Evolutionary conservation across 2,113 vertebrate genomes (phyloP).

Genomic region (Podocnemis expansa): DNA sequence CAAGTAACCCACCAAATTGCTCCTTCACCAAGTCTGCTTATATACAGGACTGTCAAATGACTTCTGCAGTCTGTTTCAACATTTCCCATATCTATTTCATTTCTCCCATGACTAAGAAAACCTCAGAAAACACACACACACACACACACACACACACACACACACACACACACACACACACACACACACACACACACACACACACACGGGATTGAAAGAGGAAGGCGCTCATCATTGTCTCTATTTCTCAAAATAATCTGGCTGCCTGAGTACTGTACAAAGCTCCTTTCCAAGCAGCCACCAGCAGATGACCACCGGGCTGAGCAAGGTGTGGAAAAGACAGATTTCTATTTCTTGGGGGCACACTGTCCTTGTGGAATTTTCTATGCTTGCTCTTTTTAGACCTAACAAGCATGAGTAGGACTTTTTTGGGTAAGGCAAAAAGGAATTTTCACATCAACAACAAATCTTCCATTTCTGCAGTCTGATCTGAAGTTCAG

Average conservation of each 20-base stretch:
- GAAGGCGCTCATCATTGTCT: neutral
- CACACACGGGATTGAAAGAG: neutral
- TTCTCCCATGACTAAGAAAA: neutral
- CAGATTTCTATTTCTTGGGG: neutral
- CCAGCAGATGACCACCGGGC: neutral
- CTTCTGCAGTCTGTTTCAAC: neutral
- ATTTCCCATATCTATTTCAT: neutral
- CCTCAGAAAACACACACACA: neutral
- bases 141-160: too few relatives aligned
- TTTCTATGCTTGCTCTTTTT: neutral
- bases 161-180: too few relatives aligned
- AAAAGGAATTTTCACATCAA: neutral
- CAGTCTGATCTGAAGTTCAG: neutral
- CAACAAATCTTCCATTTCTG: neutral
- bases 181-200: too few relatives aligned
- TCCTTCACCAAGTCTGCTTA: neutral
- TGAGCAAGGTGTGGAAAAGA: neutral
- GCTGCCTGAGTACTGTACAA: neutral
- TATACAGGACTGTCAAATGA: neutral
- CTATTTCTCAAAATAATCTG: neutral
- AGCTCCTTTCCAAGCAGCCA: neutral
- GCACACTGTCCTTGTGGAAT: neutral
- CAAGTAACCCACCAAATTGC: neutral
- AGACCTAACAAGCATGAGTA: neutral
- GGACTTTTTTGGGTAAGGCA: neutral